A percentile compares a stretch with the other conserved stretches of the same genome.
These are phyloP conservation scores for Agonopterix arenella DNA, from an alignment of 2,888 invertebrate species.

Conservation along the genomic window DNA sequence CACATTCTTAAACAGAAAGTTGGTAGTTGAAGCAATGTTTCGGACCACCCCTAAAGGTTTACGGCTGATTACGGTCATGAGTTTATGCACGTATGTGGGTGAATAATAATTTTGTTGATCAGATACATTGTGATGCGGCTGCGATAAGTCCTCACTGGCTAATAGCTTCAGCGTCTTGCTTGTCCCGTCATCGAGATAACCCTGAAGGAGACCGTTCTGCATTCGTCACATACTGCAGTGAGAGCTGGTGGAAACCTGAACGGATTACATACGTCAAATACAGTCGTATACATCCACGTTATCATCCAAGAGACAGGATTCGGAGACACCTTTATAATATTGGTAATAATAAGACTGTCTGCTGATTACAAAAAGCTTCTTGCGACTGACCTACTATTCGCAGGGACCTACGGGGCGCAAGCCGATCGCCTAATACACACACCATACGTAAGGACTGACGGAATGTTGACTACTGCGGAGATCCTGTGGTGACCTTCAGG, in stretches of 20 bases:
- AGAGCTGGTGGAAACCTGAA: constrained; percentile 47
- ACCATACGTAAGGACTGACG: no score
- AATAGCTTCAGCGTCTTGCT: constrained; percentile 49
- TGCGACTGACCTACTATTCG: no score
- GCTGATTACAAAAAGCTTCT: no score
- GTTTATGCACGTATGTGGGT: no score
- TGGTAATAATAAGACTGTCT: constrained; percentile 31
- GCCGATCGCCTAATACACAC: no score
- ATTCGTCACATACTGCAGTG: constrained; percentile 52
- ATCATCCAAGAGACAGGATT: constrained; percentile 29
- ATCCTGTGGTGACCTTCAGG: no score
- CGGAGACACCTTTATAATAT: constrained; percentile 50
- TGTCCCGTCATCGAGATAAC: constrained; percentile 42
- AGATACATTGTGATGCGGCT: constrained; percentile 62
- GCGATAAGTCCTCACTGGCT: constrained; percentile 58
- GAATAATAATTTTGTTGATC: constrained; percentile 3
- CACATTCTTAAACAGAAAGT: no score
- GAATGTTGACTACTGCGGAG: no score
- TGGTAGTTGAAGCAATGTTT: no score
- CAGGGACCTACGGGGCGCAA: no score
- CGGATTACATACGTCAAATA: constrained; percentile 54
- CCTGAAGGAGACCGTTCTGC: constrained; percentile 41
- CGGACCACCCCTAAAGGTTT: no score
- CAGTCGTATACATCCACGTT: constrained; percentile 49
- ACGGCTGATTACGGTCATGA: no score